Conservation (phyloP, 2,797 vertebrate genomes). For the Amblyopsis hoosieri region DNA sequence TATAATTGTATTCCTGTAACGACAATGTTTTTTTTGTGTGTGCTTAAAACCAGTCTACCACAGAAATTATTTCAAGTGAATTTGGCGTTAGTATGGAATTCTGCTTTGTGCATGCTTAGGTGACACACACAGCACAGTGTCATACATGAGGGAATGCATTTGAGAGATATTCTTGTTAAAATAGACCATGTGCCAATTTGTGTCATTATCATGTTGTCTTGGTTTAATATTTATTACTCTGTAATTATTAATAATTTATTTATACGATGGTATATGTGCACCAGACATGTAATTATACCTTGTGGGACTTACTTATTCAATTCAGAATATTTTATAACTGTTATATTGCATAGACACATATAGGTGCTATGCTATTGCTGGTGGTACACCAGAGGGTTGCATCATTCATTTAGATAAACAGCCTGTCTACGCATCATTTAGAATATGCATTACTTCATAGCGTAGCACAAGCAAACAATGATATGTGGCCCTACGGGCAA, state of each 20-base stretch:
- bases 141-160: constrained; percentile 46
- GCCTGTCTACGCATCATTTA: constrained; percentile 34
- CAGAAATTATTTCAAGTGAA: constrained; percentile 43
- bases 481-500: constrained; percentile 59
- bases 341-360: constrained; percentile 1
- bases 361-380: constrained; percentile 1
- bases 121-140: constrained; percentile 50
- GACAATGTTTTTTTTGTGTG: no score
- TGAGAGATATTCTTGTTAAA: constrained; percentile 41
- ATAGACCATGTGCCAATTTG: constrained; percentile 39
- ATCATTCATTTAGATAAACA: constrained; percentile 25
- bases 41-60: constrained; percentile 18
- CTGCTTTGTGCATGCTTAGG: constrained; percentile 44
- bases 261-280: constrained; percentile 51
- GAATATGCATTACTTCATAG: constrained; percentile 30
- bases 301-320: constrained; percentile 46
- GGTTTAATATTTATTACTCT: constrained; percentile 76
- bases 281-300: constrained; percentile 64
- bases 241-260: constrained; percentile 74
- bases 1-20: no score
- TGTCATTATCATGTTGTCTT: constrained; percentile 59
- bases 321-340: constrained; percentile 3
- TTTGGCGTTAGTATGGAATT: constrained; percentile 34
- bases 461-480: constrained; percentile 55
- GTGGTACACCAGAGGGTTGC: constrained; percentile 9